phyloP scores from a whole-genome alignment of 2,888 invertebrate genomes.

The Eupithecia pulchellata region DNA sequence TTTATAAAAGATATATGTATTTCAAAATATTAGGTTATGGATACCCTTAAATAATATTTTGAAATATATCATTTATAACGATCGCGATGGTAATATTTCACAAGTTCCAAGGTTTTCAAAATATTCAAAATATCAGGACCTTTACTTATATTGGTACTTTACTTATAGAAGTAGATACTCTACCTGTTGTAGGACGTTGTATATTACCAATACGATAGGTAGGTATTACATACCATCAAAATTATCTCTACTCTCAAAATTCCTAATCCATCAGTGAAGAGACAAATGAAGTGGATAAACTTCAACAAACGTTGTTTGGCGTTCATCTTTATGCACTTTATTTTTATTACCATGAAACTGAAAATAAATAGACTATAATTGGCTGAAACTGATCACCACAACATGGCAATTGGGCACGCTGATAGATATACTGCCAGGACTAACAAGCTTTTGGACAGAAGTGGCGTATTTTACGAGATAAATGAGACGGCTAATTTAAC shows the following conservation, averaged over 20 bases:
- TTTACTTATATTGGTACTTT: too few species aligned
- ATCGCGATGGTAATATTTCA: too few species aligned
- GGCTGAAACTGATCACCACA: conserved; percentile 45
- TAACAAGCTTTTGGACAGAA: conserved; percentile 22
- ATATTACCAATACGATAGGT: not conserved
- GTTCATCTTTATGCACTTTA: not conserved
- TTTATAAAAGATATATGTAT: too few species aligned
- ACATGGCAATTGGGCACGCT: conserved; percentile 30
- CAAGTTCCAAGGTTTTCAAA: too few species aligned
- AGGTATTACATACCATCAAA: too few species aligned
- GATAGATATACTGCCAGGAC: conserved; percentile 26
- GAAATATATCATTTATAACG: too few species aligned
- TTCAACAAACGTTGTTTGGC: not conserved
- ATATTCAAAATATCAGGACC: too few species aligned
- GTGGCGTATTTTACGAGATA: conserved; percentile 23
- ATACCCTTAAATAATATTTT: too few species aligned
- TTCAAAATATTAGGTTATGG: too few species aligned
- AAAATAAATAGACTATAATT: conserved; percentile 17
- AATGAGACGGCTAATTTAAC: conserved; percentile 17
- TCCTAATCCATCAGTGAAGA: not conserved
- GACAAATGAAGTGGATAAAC: not conserved
- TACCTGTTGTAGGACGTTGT: not conserved
- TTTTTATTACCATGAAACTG: conserved; percentile 27
- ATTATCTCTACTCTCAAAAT: too few species aligned
- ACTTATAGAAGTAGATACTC: not conserved